Base-by-base conservation (phyloP, 2,113 vertebrate species). In the Labrus mixtus region DNA sequence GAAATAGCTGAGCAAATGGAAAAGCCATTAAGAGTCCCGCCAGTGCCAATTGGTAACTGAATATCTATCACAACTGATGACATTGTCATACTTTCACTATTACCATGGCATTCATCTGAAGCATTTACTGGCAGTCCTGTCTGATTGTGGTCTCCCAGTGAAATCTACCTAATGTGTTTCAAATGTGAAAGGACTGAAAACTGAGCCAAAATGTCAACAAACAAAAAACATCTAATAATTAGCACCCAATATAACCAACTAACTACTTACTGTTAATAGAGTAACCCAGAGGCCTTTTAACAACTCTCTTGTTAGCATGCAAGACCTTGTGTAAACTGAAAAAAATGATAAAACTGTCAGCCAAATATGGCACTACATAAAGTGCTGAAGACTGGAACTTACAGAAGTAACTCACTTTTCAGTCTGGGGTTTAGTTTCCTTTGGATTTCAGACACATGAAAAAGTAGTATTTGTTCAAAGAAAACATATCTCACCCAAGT, bases 161-260 rank as follows among this genome's bases (percentile, higher is more conserved):
- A 54, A 70, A 77, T 46, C 23, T 4, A 41, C 43, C 25, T 73
- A n/a, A 59, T 60, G 22, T 19, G 46, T 22, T n/a, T 59, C n/a
- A 58, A 78, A 46, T 39, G 58, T 73, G 20, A 64, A 41, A 54
- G n/a, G 25, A 50, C 17, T 39, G 15, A 68, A 43, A 46, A 59
- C 0, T 4, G 22, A 70, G 25, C 66, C 71, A 65, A 17, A 61
- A 58, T 48, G 8, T 39, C 13, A 23, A 41, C 7, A 51, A 46
- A 60, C 48, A 20, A 19, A 13, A 56, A 53, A 73, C 33, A 10
- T 64, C 22, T 11, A 4, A 65, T 54, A 43, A 66, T 59, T 59
- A 73, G 9, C 68, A 77, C 48, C 78, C 10, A 71, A 25, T 81
- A 72, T 71, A 64, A 78, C 54, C 63, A 17, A 8, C 19, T 53